Evolutionary conservation across 2,113 vertebrate species (phyloP).

Genomic region (Platichthys flesus): DNA sequence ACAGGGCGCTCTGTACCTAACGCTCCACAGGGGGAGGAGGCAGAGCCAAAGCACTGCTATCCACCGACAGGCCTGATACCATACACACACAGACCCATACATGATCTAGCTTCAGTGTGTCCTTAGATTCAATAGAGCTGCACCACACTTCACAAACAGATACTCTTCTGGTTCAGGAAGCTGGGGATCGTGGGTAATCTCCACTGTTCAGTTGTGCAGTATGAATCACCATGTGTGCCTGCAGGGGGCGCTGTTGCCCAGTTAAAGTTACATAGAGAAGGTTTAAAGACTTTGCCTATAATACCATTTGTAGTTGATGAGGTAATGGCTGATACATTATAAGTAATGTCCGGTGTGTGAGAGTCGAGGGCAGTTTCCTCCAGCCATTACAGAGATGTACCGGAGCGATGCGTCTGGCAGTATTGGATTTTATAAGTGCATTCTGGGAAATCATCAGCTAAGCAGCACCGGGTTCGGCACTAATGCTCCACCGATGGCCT

Average conservation of each 20-base stretch:
- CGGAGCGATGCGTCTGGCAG: slow-evolving; percentile 14
- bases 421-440: slow-evolving; percentile 26
- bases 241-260: not conserved
- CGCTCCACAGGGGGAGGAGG: slow-evolving; percentile 70
- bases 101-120: no score
- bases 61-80: slow-evolving; percentile 68
- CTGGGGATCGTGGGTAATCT: not conserved
- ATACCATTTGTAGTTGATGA: not conserved
- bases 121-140: no score
- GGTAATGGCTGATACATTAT: slow-evolving; percentile 21
- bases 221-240: not conserved
- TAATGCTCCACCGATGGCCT: not conserved
- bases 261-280: no score
- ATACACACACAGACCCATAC: slow-evolving; percentile 4
- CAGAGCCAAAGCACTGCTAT: slow-evolving; percentile 77
- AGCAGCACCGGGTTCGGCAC: not conserved
- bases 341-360: slow-evolving; percentile 5
- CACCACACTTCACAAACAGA: no score
- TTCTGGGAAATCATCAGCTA: slow-evolving; percentile 44
- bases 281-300: not conserved
- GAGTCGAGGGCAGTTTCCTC: slow-evolving; percentile 16
- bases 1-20: slow-evolving; percentile 84
- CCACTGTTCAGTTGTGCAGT: no score
- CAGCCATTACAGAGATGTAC: slow-evolving; percentile 27
- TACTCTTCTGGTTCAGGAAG: not conserved